Conservation (phyloP, 2,888 invertebrate species). For the Lottia gigantea region DNA sequence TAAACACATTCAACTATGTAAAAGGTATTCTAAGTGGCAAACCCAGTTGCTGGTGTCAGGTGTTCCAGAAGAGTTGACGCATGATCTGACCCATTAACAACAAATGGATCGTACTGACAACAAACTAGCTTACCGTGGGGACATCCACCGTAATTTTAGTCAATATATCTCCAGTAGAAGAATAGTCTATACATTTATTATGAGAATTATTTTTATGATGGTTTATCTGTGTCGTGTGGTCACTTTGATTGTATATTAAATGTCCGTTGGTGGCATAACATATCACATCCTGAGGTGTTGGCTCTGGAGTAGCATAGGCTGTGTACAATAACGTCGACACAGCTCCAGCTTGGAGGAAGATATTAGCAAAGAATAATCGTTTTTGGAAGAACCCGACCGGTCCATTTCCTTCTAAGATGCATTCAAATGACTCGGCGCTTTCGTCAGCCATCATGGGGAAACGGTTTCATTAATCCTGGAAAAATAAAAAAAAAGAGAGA, state of each 20-base stretch:
- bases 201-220: neutral
- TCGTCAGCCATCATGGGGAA: conserved; percentile 13
- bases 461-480: too few species aligned
- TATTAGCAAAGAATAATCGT: conserved; percentile 42
- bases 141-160: conserved; percentile 17
- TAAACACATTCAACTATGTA: too few species aligned
- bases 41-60: neutral
- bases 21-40: neutral
- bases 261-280: conserved; percentile 19
- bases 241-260: neutral
- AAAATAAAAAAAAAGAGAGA: too few species aligned
- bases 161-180: conserved; percentile 12
- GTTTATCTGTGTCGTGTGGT: too few species aligned
- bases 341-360: conserved; percentile 44
- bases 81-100: too few species aligned
- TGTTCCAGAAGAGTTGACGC: neutral
- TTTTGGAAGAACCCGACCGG: conserved; percentile 56
- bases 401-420: conserved; percentile 46
- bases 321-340: conserved; percentile 41
- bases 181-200: conserved; percentile 6
- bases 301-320: conserved; percentile 33
- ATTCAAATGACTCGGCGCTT: conserved; percentile 51
- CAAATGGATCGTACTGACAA: neutral
- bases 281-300: conserved; percentile 25
- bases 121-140: conserved; percentile 11